phyloP scores from a whole-genome alignment of 2,888 invertebrate species.

The Malthinus flaveolus region DNA sequence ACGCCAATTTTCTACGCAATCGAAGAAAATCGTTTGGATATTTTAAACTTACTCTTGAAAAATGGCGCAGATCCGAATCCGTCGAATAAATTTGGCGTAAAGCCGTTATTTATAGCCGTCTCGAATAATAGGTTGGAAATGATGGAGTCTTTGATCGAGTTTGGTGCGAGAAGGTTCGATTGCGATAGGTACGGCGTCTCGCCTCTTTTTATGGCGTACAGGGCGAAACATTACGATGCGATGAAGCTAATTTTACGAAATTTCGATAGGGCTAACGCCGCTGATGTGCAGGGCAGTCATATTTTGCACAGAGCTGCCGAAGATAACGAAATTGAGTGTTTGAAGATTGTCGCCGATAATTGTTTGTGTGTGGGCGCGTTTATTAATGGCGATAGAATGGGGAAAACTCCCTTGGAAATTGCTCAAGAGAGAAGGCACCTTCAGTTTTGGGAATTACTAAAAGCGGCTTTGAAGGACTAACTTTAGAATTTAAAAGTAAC shows the following conservation, averaged over 20 bases:
- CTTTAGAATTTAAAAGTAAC: too few relatives aligned
- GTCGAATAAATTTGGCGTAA: conserved; percentile 14
- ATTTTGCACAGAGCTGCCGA: conserved; percentile 16
- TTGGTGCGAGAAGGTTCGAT: not conserved
- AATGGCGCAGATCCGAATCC: conserved; percentile 13
- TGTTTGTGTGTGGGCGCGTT: conserved; percentile 10
- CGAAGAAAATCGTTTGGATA: conserved; percentile 12
- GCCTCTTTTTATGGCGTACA: conserved; percentile 17
- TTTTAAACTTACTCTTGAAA: conserved; percentile 11
- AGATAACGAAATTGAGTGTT: conserved; percentile 14
- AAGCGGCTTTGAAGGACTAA: too few relatives aligned
- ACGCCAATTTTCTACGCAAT: conserved; percentile 11
- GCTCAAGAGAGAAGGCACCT: not conserved
- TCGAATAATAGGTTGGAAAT: conserved; percentile 9
- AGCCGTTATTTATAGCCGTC: conserved; percentile 9
- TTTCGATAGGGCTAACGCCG: conserved; percentile 6
- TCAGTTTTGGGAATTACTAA: conserved; percentile 9
- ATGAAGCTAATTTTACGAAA: conserved; percentile 5
- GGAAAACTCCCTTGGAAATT: conserved; percentile 16
- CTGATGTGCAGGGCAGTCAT: conserved; percentile 15
- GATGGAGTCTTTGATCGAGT: conserved; percentile 6
- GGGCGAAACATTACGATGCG: conserved; percentile 9
- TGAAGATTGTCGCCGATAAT: conserved; percentile 8
- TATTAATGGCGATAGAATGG: conserved; percentile 16
- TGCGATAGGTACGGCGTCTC: conserved; percentile 13